A percentile compares a stretch with the other conserved stretches of the same genome.
These are phyloP conservation scores for Fragum sueziense DNA, from an alignment of 2,888 invertebrate genomes.

Conservation along the genomic window DNA sequence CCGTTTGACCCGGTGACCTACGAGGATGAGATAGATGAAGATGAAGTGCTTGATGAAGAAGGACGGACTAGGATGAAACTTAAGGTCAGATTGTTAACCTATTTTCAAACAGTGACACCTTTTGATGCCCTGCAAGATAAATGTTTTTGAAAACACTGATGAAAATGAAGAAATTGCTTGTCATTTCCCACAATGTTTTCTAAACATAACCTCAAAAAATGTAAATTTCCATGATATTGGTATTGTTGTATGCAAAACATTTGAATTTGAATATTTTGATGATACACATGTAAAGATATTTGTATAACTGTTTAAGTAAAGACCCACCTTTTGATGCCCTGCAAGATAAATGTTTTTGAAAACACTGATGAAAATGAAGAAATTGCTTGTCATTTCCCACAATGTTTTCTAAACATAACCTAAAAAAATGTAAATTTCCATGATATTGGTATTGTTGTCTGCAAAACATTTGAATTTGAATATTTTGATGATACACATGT, in stretches of 20 bases:
- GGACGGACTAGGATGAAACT: conserved; percentile 90
- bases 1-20: conserved; percentile 97
- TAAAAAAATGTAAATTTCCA: no score
- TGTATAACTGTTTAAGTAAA: no score
- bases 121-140: no score
- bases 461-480: not conserved
- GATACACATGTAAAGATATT: no score
- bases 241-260: not conserved
- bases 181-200: not conserved
- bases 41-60: conserved; percentile 98
- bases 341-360: no score
- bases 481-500: no score
- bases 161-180: no score
- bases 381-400: not conserved
- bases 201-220: not conserved
- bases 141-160: no score
- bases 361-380: no score
- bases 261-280: not conserved
- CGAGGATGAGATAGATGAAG: conserved; percentile 99
- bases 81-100: conserved; percentile 81
- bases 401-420: not conserved
- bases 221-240: not conserved
- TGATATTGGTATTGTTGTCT: not conserved
- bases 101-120: no score
- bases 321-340: no score